These are phyloP conservation scores for Bergia puertoricense DNA, from an alignment of 92 coral and sea anemone genomes.

Conservation along the genomic window DNA sequence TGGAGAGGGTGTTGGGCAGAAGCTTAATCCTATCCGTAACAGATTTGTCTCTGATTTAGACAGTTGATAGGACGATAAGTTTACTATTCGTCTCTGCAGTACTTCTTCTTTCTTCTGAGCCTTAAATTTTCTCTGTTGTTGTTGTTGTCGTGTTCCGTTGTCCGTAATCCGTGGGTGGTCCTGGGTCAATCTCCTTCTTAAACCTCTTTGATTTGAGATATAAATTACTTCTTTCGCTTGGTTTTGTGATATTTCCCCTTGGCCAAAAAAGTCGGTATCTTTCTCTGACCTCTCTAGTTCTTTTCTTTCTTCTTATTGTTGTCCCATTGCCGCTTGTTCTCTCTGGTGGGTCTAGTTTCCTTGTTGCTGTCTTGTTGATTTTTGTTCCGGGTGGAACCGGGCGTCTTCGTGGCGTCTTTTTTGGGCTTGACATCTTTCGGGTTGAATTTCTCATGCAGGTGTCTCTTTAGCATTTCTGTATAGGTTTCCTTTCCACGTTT, in stretches of 20 bases:
- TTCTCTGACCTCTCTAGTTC: not conserved
- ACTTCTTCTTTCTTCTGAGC: constrained; percentile 30
- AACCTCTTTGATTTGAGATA: not conserved
- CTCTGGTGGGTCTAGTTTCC: constrained; percentile 2
- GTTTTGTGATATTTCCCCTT: constrained; percentile 12
- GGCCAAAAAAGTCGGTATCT: constrained; percentile 15
- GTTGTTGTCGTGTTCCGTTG: constrained; percentile 16
- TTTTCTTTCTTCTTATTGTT: constrained; percentile 21
- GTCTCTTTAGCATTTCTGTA: constrained; percentile 25
- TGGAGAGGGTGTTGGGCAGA: constrained; percentile 31
- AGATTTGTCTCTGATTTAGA: constrained; percentile 32
- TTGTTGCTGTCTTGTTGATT: not conserved
- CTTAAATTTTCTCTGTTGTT: constrained; percentile 31
- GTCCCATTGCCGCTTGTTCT: constrained; percentile 14
- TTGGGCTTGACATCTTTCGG: constrained; percentile 17
- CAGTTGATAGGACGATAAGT: constrained; percentile 18
- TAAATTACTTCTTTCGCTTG: not conserved
- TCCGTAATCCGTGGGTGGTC: constrained; percentile 42
- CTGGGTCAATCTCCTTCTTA: constrained; percentile 33
- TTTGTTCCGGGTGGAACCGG: not conserved
- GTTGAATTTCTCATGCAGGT: constrained; percentile 32
- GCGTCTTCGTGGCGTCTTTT: constrained; percentile 7
- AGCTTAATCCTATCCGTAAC: constrained; percentile 30
- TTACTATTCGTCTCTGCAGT: constrained; percentile 27
- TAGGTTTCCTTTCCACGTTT: constrained; percentile 2